Percentiles rank a stretch among this genome's conserved stretches.
Conservation (phyloP, 2,113 vertebrate species). For the Cercocebus atys region DNA sequence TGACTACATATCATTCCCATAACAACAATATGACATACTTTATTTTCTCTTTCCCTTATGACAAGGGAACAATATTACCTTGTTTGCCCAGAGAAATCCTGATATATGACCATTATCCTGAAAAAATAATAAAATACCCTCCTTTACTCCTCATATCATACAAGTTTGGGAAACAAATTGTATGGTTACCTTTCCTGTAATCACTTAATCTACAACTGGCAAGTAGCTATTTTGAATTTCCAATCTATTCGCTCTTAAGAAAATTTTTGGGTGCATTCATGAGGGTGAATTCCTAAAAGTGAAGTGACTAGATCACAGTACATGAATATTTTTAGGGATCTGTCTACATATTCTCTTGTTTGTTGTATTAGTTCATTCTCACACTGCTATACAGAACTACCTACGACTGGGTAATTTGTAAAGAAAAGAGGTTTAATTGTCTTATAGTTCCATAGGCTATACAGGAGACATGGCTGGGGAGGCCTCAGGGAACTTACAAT, state of each 20-base stretch:
- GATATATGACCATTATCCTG: neutral
- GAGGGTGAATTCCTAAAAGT: neutral
- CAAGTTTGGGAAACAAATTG: neutral
- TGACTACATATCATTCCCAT: neutral
- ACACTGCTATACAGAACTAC: no score
- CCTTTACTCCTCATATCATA: neutral
- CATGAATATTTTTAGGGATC: neutral
- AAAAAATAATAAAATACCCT: neutral
- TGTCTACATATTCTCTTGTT: neutral
- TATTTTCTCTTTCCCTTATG: neutral
- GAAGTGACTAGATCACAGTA: neutral
- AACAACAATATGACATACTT: neutral
- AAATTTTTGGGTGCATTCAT: neutral
- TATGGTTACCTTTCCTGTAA: neutral
- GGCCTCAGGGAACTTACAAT: no score
- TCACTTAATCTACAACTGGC: neutral
- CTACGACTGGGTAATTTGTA: no score
- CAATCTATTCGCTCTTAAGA: neutral
- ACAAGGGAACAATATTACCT: neutral
- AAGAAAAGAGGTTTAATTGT: no score
- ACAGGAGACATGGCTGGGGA: no score
- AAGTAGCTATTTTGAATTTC: slow-evolving; percentile 9
- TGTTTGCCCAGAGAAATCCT: neutral
- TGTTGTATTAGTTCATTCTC: no score
- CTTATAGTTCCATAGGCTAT: no score